Evolutionary conservation across 2,113 vertebrate genomes (phyloP), one percentile per base, ranked within the genome.

Genomic region (Petrocephalus microphthalmus): DNA sequence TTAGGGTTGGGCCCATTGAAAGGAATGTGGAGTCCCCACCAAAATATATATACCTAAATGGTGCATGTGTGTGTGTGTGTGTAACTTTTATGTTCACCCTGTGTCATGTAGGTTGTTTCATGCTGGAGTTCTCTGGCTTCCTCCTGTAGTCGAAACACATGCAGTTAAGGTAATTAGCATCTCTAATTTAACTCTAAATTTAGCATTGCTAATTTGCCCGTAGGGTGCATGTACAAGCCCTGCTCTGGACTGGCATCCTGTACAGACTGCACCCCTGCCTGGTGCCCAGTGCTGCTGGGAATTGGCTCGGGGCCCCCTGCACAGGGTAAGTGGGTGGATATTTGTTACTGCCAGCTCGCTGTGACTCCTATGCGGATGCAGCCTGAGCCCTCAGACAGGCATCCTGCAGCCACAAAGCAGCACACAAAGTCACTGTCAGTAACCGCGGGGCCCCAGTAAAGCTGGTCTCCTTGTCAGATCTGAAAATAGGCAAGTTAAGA

Each of bases 151-250:
- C 33, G 29, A 42, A 42, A 78, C 13, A 78, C 71, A 78, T 78
- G 71, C 71, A 78, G 71, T 78, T 78, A 78, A 42, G 71, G 29
- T 78, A 78, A 78, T 78, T 78, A 42, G 71, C 33, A 33, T 78
- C 60, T 67, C n/a, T 67, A 29, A 67, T 67, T 67, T 67, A 25
- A 67, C 60, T 67, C n/a, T 67, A 67, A 67, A 67, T 67, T 67
- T 67, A 67, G 60, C 60, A 67, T 67, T 67, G 60, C 71, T 78
- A 78, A 78, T 78, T 42, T 19, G 33, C 15, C 33, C 37, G 6
- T 78, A 42, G 71, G 71, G 71, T 78, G 33, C 60, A 13, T 78
- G 15, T 13, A 42, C 7, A 42, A 37, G 71, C 15, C 71, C 33
- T 78, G 71, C 7, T 29, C 17, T 78, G 29, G 15, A 37, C 71